phyloP scores from a whole-genome alignment of 2,888 invertebrate genomes.

The Dasypogon diadema region DNA sequence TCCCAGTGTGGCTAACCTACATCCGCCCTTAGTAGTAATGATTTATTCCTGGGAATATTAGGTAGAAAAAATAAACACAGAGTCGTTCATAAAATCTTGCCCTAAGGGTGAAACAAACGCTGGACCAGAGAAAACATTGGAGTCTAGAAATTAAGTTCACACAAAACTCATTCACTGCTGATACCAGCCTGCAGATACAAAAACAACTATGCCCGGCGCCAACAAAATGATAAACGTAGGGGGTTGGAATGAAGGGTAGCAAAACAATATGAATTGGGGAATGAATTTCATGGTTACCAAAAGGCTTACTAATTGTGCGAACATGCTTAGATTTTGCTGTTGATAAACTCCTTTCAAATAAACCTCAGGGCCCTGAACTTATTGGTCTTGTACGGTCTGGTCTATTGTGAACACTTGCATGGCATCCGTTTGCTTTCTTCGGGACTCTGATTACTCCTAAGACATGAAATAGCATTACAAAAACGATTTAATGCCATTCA shows the following conservation, averaged over 20 bases:
- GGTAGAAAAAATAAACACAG: constrained; percentile 42
- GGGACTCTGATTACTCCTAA: constrained; percentile 12
- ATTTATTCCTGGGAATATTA: constrained; percentile 30
- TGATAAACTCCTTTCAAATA: constrained; percentile 43
- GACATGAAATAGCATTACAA: not conserved
- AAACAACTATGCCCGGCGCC: constrained; percentile 3
- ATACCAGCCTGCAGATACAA: not conserved
- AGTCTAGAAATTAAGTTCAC: constrained; percentile 44
- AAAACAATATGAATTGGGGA: constrained; percentile 17
- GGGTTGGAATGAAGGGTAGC: not conserved
- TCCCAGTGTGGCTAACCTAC: not conserved
- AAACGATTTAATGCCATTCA: not conserved
- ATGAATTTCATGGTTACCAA: constrained; percentile 33
- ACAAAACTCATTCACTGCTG: constrained; percentile 6
- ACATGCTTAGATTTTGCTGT: constrained; percentile 42
- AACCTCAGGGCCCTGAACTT: constrained; percentile 10
- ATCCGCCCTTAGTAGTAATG: not conserved
- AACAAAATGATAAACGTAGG: constrained; percentile 15
- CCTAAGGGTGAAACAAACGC: not conserved
- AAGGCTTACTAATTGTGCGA: constrained; percentile 48
- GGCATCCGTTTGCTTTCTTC: not conserved
- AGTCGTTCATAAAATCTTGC: constrained; percentile 36
- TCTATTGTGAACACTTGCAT: not conserved
- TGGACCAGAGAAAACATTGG: constrained; percentile 40
- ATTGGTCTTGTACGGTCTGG: not conserved